Base-by-base conservation (phyloP, 2,113 vertebrate species). In the Hiodon alosoides region DNA sequence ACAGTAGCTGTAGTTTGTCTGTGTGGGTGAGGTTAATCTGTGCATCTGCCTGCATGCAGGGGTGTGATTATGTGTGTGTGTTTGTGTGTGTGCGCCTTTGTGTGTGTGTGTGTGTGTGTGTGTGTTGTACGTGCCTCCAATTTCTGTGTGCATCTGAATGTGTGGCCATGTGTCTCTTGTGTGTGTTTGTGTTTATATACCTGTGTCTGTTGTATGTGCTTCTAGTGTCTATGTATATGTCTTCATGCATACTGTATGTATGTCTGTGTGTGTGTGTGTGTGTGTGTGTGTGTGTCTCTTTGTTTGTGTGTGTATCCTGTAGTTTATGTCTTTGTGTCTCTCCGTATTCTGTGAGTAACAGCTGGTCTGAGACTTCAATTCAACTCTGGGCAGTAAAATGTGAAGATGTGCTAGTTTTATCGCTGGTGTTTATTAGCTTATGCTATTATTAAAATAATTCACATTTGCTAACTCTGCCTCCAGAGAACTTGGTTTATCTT, bases 361-460 rank as follows among this genome's bases (percentile, higher is more conserved):
- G 72, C 67, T 71, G 78, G 66, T 74, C 77, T 76, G 76, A 67
- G 72, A 77, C 62, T 14, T 8, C 58, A n/a, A 70, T 57, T 71
- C 72, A 58, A 65, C 55, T 73, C 14, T 46, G 52, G 72, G 76
- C 73, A 66, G 69, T 77, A 73, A 77, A 81, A 77, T 77, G 75
- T 78, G 73, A 82, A 76, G 72, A 77, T 77, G 58, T 61, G 73
- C 77, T 65, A 52, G 61, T 73, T 82, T 77, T 81, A 78, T 75
- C 65, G 69, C 72, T 53, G 1, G 11, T 75, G 77, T 80, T 80
- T 80, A 82, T 82, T 77, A 81, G 60, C 74, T 80, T 77, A 69
- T 76, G 78, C 69, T 79, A 79, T 83, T 83, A 84, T 85, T 81
- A 79, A 81, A 77, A 75, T 74, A 72, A 77, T 64, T 54, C 61